Percentiles rank a stretch among this genome's conserved stretches.
Conservation (phyloP, 2,888 invertebrate genomes). For the Buathra laborator region DNA sequence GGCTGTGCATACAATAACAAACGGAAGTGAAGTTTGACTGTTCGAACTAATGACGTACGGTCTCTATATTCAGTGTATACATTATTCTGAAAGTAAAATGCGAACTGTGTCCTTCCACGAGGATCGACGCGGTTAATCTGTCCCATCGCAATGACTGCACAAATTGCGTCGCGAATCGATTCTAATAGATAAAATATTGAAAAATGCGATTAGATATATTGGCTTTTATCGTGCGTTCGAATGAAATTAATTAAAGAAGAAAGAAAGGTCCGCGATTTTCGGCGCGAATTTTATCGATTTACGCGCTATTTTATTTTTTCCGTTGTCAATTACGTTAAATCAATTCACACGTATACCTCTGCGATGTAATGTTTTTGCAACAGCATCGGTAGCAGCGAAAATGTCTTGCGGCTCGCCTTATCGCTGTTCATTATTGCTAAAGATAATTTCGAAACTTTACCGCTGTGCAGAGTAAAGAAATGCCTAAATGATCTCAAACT, state of each 20-base stretch:
- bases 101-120: conserved; percentile 40
- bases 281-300: conserved; percentile 15
- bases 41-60: conserved; percentile 46
- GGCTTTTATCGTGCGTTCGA: conserved; percentile 47
- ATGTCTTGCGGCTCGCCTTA: conserved; percentile 62
- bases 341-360: conserved; percentile 54
- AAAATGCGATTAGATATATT: background rate
- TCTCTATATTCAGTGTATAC: conserved; percentile 42
- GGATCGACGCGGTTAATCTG: conserved; percentile 33
- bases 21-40: conserved; percentile 57
- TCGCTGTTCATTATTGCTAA: conserved; percentile 60
- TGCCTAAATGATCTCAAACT: conserved; percentile 61
- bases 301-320: conserved; percentile 9
- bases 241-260: background rate
- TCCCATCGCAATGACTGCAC: conserved; percentile 45
- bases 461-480: conserved; percentile 57
- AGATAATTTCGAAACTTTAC: conserved; percentile 38
- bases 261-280: conserved; percentile 26
- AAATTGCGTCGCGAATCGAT: conserved; percentile 34
- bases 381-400: conserved; percentile 22
- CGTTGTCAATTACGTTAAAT: conserved; percentile 35
- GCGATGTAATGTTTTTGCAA: conserved; percentile 48
- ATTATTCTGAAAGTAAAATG: conserved; percentile 57
- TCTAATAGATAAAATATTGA: conserved; percentile 3
- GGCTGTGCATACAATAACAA: conserved; percentile 71